Evolutionary conservation across 2,888 invertebrate genomes (phyloP), one percentile per base, ranked within the genome.

Genomic region (Tenthredo notha): DNA sequence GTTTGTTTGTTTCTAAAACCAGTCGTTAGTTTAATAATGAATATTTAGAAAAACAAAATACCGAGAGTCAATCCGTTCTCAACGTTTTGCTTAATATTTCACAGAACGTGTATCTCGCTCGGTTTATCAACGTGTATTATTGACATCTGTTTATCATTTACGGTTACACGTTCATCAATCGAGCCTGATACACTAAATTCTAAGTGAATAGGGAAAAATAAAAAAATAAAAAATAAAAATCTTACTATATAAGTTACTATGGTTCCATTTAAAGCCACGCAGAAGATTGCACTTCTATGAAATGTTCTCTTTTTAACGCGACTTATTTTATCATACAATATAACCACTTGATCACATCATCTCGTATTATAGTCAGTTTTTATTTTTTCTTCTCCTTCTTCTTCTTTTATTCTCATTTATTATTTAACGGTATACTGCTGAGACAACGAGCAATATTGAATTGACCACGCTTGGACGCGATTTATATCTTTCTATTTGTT

Each of bases 401-500:
- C 37, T 37, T 37, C 37, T 37, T 37, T 37, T 37, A 50, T 50
- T 50, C 25, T 77, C 54, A 29, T 77, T 54, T 29, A 40, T 47
- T 75, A 40, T 47, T 75, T 15, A 77, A 77, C 86, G 85, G 86
- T 78, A 86, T 90, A 90, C 91, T 91, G 91, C 93, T 93, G 93
- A 93, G 93, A 93, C 92, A 91, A 86, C 86, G 90, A 91, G 92
- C 90, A 89, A 90, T 91, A 90, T 88, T 89, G 91, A 88, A 87
- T 89, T 89, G 93, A 93, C 93, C 93, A 86, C 92, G 89, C 92
- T 93, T 92, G 93, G 91, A 90, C 92, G 91, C 90, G 61, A 67
- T 6, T 18, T 47, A 18, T n/a, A 25, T 33, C 5, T 33, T 33
- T 33, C 33, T 33, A 4, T 7, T 37, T n/a, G 21, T 37, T 4